Conservation (phyloP, 2,888 invertebrate genomes). For the Boloria selene region DNA sequence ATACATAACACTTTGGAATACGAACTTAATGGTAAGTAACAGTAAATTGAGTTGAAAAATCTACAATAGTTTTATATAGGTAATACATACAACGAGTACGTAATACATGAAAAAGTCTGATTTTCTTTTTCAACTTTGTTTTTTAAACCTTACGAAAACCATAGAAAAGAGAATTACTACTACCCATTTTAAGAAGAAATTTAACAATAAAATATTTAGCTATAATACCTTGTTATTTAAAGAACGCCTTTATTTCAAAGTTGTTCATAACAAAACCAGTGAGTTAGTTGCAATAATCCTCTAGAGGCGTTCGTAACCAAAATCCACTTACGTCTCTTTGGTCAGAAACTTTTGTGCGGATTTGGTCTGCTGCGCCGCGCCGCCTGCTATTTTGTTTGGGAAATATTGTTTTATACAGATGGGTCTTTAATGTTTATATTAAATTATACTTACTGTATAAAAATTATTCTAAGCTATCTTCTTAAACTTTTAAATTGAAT, state of each 20-base stretch:
- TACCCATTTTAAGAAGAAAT: too few species aligned
- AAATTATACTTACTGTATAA: neutral
- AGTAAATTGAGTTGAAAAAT: too few species aligned
- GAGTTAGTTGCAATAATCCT: conserved; percentile 35
- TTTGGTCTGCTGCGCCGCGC: conserved; percentile 22
- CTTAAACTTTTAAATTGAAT: too few species aligned
- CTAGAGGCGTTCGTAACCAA: conserved; percentile 34
- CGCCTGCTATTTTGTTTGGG: conserved; percentile 19
- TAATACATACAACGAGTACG: too few species aligned
- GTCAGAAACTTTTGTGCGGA: conserved; percentile 33
- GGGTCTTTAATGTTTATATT: conserved; percentile 12
- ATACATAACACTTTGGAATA: too few species aligned
- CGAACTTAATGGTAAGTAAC: too few species aligned
- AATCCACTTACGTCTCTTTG: conserved; percentile 38
- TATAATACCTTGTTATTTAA: neutral
- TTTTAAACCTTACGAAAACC: too few species aligned
- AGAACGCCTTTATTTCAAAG: conserved; percentile 4
- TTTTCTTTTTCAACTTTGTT: too few species aligned
- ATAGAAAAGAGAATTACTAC: too few species aligned
- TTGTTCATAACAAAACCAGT: conserved; percentile 13
- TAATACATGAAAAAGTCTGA: too few species aligned
- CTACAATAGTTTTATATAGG: too few species aligned
- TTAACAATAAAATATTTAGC: neutral
- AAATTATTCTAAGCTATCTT: neutral
- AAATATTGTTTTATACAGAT: conserved; percentile 25